phyloP scores from a whole-genome alignment of 30 jellyfish, hydroid and myxozoan genomes.

The Chironex yamaguchii region DNA sequence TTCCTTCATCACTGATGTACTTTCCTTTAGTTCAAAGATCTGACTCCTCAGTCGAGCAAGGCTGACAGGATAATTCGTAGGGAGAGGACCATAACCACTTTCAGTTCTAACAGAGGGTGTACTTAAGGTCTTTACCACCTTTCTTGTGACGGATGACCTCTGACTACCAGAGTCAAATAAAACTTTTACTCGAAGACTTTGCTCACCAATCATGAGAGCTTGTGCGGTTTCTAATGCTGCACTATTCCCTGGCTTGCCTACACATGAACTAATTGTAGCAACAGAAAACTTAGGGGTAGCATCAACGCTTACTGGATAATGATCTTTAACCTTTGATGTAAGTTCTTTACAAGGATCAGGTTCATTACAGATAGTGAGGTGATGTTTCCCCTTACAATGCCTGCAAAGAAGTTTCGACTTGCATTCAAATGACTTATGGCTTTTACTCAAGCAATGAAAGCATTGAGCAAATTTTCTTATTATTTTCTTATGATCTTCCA shows the following conservation, averaged over 20 bases:
- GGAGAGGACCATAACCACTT: too few relatives aligned
- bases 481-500: conserved; percentile 9
- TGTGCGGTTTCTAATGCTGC: conserved; percentile 23
- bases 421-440: not conserved
- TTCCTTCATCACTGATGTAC: conserved; percentile 8
- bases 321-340: too few relatives aligned
- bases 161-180: conserved; percentile 17
- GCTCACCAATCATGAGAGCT: not conserved
- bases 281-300: too few relatives aligned
- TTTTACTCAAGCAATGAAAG: not conserved
- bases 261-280: not conserved
- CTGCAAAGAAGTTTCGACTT: not conserved
- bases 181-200: not conserved
- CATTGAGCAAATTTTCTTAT: not conserved
- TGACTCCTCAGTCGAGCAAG: too few relatives aligned
- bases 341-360: not conserved
- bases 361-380: not conserved
- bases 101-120: not conserved
- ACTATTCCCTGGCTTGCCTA: conserved; percentile 22
- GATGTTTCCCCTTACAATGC: not conserved
- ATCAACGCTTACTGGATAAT: not conserved
- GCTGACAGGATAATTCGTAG: too few relatives aligned
- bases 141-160: conserved; percentile 10
- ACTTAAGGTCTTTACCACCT: conserved; percentile 7
- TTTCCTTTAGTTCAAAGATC: too few relatives aligned